Conservation (phyloP, 2,113 vertebrate species). For the Deroptyus accipitrinus region DNA sequence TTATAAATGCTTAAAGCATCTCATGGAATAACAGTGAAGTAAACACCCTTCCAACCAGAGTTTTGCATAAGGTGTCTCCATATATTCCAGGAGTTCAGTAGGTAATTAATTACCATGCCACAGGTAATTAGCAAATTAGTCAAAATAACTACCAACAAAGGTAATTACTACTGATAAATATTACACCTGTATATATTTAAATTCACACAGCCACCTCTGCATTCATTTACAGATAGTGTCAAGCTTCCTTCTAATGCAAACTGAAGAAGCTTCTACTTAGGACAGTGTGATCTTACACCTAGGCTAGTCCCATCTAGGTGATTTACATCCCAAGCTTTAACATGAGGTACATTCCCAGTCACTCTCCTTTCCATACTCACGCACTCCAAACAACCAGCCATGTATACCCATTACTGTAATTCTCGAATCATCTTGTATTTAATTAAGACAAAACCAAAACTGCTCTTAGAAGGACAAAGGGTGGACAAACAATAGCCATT, state of each 20-base stretch:
- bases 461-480: not conserved
- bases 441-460: not conserved
- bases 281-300: not conserved
- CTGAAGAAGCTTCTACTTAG: not conserved
- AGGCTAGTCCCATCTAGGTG: not conserved
- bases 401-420: not conserved
- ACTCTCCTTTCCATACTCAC: not conserved
- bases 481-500: not conserved
- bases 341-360: not conserved
- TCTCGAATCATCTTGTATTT: not conserved
- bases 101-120: not conserved
- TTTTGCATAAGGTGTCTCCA: not conserved
- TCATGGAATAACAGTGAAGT: not conserved
- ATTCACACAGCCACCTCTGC: not conserved
- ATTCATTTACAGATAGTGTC: not conserved
- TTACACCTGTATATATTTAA: not conserved
- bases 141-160: slow-evolving; percentile 11
- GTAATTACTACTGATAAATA: slow-evolving; percentile 24
- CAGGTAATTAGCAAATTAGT: not conserved
- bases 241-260: not conserved
- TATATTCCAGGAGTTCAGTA: not conserved
- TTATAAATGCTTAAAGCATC: not conserved
- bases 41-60: not conserved
- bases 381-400: not conserved
- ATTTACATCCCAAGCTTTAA: not conserved